Conservation (phyloP, 2,113 vertebrate genomes). For the Camelus bactrianus region DNA sequence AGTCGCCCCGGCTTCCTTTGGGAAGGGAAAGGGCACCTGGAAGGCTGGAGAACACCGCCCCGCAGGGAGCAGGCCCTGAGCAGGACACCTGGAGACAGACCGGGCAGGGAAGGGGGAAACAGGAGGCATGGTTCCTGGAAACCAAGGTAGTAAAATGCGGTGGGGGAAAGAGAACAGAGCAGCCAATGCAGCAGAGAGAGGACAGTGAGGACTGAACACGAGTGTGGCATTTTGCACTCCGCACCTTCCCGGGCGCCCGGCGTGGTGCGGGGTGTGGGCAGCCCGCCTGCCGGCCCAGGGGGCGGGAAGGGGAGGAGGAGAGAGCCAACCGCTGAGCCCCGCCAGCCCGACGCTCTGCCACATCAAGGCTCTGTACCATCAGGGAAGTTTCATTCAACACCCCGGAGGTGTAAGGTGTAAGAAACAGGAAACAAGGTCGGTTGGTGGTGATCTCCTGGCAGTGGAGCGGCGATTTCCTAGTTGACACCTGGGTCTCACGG, state of each 20-base stretch:
- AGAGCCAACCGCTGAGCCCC: not conserved
- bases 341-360: not conserved
- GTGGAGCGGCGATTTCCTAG: conserved; percentile 44
- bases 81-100: not conserved
- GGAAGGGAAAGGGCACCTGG: not conserved
- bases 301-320: not conserved
- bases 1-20: no score
- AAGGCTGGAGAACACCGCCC: not conserved
- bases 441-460: conserved; percentile 19
- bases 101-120: not conserved
- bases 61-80: not conserved
- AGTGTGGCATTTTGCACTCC: not conserved
- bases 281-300: not conserved
- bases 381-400: conserved; percentile 72
- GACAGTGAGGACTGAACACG: not conserved
- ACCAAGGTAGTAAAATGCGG: not conserved
- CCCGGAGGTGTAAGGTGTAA: conserved; percentile 63
- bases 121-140: not conserved
- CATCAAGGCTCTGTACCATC: not conserved
- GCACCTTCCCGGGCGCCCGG: not conserved
- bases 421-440: conserved; percentile 65
- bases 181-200: not conserved
- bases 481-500: conserved; percentile 42
- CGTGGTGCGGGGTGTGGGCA: not conserved
- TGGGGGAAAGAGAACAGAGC: not conserved